phyloP scores from a whole-genome alignment of 1,140 invertebrate species.

The Drosophila prosaltans region DNA sequence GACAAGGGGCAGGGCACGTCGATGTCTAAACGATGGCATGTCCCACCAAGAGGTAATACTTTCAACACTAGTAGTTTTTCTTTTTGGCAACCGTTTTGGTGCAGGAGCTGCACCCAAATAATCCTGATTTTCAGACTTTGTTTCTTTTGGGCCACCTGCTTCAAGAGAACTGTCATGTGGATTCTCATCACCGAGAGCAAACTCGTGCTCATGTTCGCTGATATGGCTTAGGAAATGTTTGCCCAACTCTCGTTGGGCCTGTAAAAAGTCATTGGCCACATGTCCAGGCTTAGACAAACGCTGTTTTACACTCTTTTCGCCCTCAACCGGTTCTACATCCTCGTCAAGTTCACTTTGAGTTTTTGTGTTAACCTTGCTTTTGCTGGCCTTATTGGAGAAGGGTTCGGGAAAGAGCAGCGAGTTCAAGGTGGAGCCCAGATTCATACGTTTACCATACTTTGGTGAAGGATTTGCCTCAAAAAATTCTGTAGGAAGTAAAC shows the following conservation, averaged over 20 bases:
- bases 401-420: slow-evolving; percentile 73
- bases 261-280: slow-evolving; percentile 60
- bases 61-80: slow-evolving; percentile 31
- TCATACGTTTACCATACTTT: slow-evolving; percentile 41
- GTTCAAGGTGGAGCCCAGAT: slow-evolving; percentile 64
- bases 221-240: slow-evolving; percentile 71
- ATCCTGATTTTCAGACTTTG: slow-evolving; percentile 29
- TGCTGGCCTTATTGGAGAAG: slow-evolving; percentile 59
- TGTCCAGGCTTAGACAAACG: slow-evolving; percentile 39
- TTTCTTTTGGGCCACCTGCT: not conserved
- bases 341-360: slow-evolving; percentile 21
- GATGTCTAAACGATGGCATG: slow-evolving; percentile 51
- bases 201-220: slow-evolving; percentile 53
- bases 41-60: slow-evolving; percentile 72
- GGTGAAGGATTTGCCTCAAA: slow-evolving; percentile 64
- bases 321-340: slow-evolving; percentile 48
- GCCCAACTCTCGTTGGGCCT: slow-evolving; percentile 65
- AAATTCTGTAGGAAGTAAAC: slow-evolving; percentile 69
- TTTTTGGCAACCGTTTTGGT: slow-evolving; percentile 22
- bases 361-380: slow-evolving; percentile 36
- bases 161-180: slow-evolving; percentile 25
- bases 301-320: slow-evolving; percentile 29
- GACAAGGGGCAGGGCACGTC: slow-evolving; percentile 47
- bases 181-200: slow-evolving; percentile 37
- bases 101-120: slow-evolving; percentile 30